Evolutionary conservation across 1,140 invertebrate genomes (phyloP), one percentile per base, ranked within the genome.

Genomic region (Cataglyphis hispanica): DNA sequence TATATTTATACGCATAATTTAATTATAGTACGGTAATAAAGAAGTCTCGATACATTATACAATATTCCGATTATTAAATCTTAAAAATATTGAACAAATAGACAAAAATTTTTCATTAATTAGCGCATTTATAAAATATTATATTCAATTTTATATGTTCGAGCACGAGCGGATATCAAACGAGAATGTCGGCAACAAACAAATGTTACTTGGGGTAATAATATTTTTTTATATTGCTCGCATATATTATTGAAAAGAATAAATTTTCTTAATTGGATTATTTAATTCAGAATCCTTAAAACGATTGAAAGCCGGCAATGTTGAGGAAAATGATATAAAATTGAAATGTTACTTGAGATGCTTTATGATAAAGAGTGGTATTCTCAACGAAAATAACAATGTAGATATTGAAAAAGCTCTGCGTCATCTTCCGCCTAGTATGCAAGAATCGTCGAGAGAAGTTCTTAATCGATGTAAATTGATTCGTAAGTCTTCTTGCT

Each of bases 261-360:
- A 4, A 13, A 60, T 61, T 13, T 27, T 58, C 46, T 40, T 27
- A 53, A 43, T 27, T 64, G 34, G 0, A 3, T 53, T 81, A 2
- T 31, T 85, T 53, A 13, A 90, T 91, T 8, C 58, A 94, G 93
- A 25, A 19, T 88, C 92, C 0, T 83, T 94, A 31, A 93, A 87
- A 56, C 90, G 83, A 84, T 37, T 94, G 7, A 92, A 91, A 70
- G 67, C 86, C 0, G 94, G 91, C 0, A 66, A 93, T 58, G 88
- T 92, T n/a, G 87, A 91, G 7, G 86, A 91, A 58, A 81, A 89
- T 31, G 92, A 94, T 75, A 70, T 34, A 1, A 92, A 90, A 83
- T 84, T 93, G 34, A 94, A 94, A 46, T 94, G 94, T 76, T 94
- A 94, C 63, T 40, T 94, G 2, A 86, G 85, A 69, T 94, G 94